Base-by-base conservation (phyloP, 2,888 invertebrate genomes). In the Caradrina kadenii region DNA sequence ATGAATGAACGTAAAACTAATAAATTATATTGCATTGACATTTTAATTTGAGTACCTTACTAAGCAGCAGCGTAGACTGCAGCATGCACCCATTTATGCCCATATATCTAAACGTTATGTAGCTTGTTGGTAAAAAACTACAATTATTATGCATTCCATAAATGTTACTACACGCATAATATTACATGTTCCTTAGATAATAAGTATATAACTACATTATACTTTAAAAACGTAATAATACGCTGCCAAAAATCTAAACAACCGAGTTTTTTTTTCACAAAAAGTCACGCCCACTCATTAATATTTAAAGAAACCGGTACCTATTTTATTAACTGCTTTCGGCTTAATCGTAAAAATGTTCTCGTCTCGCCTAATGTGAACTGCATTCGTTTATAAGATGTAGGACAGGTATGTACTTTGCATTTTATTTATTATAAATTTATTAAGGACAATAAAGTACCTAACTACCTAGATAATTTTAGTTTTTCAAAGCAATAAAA, bases 211-310 rank as follows among this genome's bases (percentile, higher is more conserved):
- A 67, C 60, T 58, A 58, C 35, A 63, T 72, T 55, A 78, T 60
- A 54, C 39, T 50, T 65, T 59, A 52, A 63, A 64, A 69, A 64
- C 48, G 52, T 75, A 75, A 77, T 69, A 69, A 58, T 52, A 64
- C 15, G 58, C 49, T 80, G 50, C 60, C 54, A 71, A 73, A 75
- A 61, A 48, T 70, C 26, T 61, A 58, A 74, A 63, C 19, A 53
- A 52, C 11, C 7, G 35, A 58, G 63, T 56, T 65, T 67, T 78
- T 69, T 80, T 59, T n/a, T n/a, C n/a, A 56, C 61, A 26, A 39
- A 49, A 22, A 63, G 50, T 53, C 67, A 67, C 79, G 55, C 79
- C 79, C 73, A 31, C 76, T 73, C 45, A 62, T 73, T 78, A 78
- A 65, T 69, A 73, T 64, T 61, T 59, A 45, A 54, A 61, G 17